phyloP scores from a whole-genome alignment of 2,888 invertebrate genomes.

The Leuctra nigra region DNA sequence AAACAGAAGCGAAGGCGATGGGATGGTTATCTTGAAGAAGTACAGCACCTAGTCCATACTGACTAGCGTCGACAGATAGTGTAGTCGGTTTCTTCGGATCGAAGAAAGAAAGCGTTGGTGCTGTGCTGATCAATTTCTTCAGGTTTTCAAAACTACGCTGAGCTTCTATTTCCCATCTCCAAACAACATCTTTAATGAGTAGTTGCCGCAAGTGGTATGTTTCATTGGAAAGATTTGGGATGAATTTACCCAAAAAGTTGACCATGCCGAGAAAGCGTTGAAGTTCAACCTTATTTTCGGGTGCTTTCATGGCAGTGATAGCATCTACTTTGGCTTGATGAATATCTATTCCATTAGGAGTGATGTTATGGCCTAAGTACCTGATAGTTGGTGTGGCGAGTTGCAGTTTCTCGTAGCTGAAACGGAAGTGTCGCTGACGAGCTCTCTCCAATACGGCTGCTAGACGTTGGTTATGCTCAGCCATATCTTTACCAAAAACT shows the following conservation, averaged over 20 bases:
- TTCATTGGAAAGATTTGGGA: slow-evolving; percentile 14
- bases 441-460: slow-evolving; percentile 27
- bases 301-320: slow-evolving; percentile 26
- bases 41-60: slow-evolving; percentile 28
- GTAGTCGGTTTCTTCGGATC: slow-evolving; percentile 23
- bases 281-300: slow-evolving; percentile 26
- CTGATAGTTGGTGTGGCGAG: slow-evolving; percentile 14
- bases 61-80: slow-evolving; percentile 28
- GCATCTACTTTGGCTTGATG: slow-evolving; percentile 22
- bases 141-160: not conserved
- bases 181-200: not conserved
- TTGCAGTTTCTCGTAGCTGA: slow-evolving; percentile 32
- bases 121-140: slow-evolving; percentile 7
- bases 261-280: slow-evolving; percentile 28
- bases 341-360: slow-evolving; percentile 21
- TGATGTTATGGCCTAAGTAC: not conserved
- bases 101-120: slow-evolving; percentile 19
- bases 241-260: slow-evolving; percentile 26
- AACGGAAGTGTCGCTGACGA: slow-evolving; percentile 29
- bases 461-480: slow-evolving; percentile 29
- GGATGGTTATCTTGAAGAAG: slow-evolving; percentile 25
- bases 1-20: slow-evolving; percentile 21
- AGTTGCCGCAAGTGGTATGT: slow-evolving; percentile 15
- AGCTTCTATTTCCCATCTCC: not conserved
- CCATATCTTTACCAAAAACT: slow-evolving; percentile 29